phyloP scores from a whole-genome alignment of 1,140 invertebrate species.

The Charaxes varanes region DNA sequence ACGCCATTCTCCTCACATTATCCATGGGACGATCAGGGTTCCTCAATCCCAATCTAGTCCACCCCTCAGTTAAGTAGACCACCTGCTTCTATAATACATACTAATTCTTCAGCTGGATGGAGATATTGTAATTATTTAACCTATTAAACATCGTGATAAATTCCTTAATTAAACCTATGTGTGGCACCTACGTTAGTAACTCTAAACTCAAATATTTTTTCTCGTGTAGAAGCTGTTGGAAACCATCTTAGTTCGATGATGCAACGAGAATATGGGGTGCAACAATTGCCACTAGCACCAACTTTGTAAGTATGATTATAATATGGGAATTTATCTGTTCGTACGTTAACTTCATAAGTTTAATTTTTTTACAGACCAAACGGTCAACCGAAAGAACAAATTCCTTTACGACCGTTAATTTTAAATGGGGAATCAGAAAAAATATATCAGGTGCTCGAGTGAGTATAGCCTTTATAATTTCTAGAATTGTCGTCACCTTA shows the following conservation, averaged over 20 bases:
- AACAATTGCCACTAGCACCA: conserved; percentile 46
- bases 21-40: no score
- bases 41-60: no score
- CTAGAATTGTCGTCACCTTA: conserved; percentile 4
- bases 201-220: not conserved
- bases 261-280: conserved; percentile 65
- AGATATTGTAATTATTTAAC: no score
- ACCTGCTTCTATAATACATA: no score
- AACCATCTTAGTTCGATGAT: conserved; percentile 72
- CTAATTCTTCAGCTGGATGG: no score
- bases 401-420: conserved; percentile 84
- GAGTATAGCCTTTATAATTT: conserved; percentile 69
- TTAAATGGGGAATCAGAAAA: conserved; percentile 80
- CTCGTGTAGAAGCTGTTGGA: conserved; percentile 49
- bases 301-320: conserved; percentile 56
- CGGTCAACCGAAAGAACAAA: conserved; percentile 77
- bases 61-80: no score
- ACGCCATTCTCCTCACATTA: no score
- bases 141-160: no score
- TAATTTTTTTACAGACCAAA: conserved; percentile 46
- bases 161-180: no score
- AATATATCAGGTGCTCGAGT: conserved; percentile 81
- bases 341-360: no score
- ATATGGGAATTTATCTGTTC: no score
- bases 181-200: not conserved